Evolutionary conservation across 2,797 vertebrate genomes (phyloP).

Genomic region (Sphenodon punctatus): DNA sequence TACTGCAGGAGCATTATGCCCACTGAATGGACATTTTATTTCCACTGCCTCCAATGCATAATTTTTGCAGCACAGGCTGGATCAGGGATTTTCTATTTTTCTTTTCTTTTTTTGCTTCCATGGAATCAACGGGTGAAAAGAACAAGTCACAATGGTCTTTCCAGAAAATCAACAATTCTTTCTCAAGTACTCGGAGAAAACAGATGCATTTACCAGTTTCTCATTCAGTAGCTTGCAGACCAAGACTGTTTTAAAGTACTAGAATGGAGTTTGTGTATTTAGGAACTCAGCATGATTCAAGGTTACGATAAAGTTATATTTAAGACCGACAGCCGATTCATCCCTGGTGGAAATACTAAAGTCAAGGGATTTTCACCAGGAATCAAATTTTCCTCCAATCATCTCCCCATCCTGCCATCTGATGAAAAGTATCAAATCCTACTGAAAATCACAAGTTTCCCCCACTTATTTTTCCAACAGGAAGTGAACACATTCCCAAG

Average conservation of each 20-base stretch:
- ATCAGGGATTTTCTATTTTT: no score
- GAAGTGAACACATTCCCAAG: background rate
- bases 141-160: background rate
- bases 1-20: background rate
- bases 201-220: background rate
- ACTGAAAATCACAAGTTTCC: background rate
- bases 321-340: background rate
- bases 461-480: background rate
- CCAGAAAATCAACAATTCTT: background rate
- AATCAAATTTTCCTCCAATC: background rate
- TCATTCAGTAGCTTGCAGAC: background rate
- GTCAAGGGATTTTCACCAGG: background rate
- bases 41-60: background rate
- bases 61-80: background rate
- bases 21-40: background rate
- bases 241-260: background rate
- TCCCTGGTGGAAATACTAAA: background rate
- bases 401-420: background rate
- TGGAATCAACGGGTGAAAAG: background rate
- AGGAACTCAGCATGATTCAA: background rate
- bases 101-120: background rate
- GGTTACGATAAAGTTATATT: background rate
- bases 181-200: background rate
- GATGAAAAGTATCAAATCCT: background rate
- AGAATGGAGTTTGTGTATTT: background rate